Conservation (phyloP, 1,140 invertebrate species). For the Lineus longissimus region DNA sequence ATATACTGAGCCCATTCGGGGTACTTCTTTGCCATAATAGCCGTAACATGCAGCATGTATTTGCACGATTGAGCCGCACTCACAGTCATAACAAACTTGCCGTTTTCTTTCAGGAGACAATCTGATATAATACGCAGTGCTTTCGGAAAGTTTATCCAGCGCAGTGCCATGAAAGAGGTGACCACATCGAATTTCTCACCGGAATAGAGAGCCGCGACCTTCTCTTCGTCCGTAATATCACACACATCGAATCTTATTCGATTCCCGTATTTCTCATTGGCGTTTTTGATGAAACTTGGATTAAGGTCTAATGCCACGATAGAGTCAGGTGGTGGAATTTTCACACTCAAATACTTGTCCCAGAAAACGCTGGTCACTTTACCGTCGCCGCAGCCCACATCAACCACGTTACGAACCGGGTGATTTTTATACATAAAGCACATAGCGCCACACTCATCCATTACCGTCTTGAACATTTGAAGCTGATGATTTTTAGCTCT, state of each 20-base stretch:
- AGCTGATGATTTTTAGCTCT: background rate
- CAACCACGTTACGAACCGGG: background rate
- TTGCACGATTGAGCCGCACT: background rate
- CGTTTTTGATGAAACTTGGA: background rate
- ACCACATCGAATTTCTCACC: background rate
- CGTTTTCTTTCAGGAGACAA: background rate
- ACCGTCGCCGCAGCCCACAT: background rate
- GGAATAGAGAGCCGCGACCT: background rate
- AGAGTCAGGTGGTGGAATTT: constrained; percentile 1
- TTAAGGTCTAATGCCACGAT: background rate
- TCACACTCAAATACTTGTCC: background rate
- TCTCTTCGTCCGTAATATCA: background rate
- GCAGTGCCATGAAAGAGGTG: background rate
- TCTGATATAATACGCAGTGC: background rate
- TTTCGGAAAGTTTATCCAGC: background rate
- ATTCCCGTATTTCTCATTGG: background rate
- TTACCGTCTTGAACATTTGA: background rate
- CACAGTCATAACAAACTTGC: background rate
- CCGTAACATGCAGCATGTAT: background rate
- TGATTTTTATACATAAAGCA: background rate
- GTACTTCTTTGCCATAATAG: background rate
- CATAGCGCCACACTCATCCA: background rate
- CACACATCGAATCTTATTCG: background rate
- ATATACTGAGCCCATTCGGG: background rate
- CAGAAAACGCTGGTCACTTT: background rate